These are phyloP conservation scores for Artemia franciscana DNA, from an alignment of 1,140 invertebrate genomes.

Conservation along the genomic window DNA sequence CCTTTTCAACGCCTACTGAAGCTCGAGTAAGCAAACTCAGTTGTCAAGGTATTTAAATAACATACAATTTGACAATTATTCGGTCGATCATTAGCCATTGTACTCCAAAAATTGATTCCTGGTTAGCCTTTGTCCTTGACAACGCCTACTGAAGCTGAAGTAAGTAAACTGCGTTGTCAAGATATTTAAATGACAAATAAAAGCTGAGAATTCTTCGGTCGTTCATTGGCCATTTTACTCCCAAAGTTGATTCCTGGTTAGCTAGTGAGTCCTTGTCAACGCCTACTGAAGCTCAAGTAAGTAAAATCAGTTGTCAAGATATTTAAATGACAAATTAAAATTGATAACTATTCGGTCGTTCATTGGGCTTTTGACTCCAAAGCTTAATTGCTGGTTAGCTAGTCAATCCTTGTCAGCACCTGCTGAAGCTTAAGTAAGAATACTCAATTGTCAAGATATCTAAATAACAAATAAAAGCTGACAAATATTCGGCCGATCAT, in stretches of 20 bases:
- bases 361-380: conserved; percentile 83
- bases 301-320: too few species aligned
- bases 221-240: conserved; percentile 85
- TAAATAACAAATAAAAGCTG: too few species aligned
- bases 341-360: conserved; percentile 59
- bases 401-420: conserved; percentile 71
- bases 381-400: conserved; percentile 75
- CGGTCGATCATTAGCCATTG: conserved; percentile 89
- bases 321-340: too few species aligned
- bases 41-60: too few species aligned
- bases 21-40: conserved; percentile 40
- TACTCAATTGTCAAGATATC: too few species aligned
- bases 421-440: conserved; percentile 57
- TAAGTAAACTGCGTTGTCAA: too few species aligned
- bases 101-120: conserved; percentile 78
- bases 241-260: conserved; percentile 82
- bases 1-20: conserved; percentile 72
- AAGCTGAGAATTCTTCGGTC: too few species aligned
- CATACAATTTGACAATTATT: too few species aligned
- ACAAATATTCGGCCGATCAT: conserved; percentile 63
- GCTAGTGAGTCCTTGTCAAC: conserved; percentile 65
- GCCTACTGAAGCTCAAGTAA: conserved; percentile 68
- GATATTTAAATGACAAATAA: too few species aligned
- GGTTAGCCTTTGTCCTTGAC: conserved; percentile 64
- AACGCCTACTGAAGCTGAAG: conserved; percentile 79